These are phyloP conservation scores for Lipophrys pholis DNA, from an alignment of 2,113 vertebrate genomes.

Conservation along the genomic window DNA sequence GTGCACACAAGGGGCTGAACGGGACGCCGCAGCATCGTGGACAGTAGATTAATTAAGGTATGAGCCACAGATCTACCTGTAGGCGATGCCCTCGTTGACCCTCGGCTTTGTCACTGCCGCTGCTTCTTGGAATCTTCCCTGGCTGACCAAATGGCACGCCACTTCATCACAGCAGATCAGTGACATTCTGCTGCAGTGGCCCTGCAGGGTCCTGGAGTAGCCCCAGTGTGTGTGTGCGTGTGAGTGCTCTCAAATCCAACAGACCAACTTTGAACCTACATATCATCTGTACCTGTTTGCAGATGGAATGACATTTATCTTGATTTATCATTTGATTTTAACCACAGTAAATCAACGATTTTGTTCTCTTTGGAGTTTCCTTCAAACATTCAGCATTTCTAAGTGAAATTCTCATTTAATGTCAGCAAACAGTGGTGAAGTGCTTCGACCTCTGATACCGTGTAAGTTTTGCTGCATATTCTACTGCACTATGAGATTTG, in stretches of 20 bases:
- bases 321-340: too few relatives aligned
- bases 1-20: slow-evolving; percentile 53
- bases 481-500: background rate
- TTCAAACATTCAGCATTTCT: too few relatives aligned
- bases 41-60: slow-evolving; percentile 74
- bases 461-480: too few relatives aligned
- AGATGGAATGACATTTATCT: too few relatives aligned
- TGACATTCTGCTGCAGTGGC: slow-evolving; percentile 73
- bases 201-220: slow-evolving; percentile 56
- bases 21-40: slow-evolving; percentile 43
- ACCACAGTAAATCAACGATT: too few relatives aligned
- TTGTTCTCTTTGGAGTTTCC: too few relatives aligned
- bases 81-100: slow-evolving; percentile 70
- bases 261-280: slow-evolving; percentile 5
- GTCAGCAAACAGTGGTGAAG: background rate
- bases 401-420: background rate
- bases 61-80: slow-evolving; percentile 68
- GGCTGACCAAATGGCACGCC: slow-evolving; percentile 68
- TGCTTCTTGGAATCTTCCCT: slow-evolving; percentile 64
- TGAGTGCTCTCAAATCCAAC: background rate
- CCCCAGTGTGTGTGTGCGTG: slow-evolving; percentile 20
- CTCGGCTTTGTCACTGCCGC: slow-evolving; percentile 36
- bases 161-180: slow-evolving; percentile 76
- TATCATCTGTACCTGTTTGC: background rate
- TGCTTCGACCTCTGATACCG: too few relatives aligned